These are phyloP conservation scores for Cyphomyrus plagiostoma DNA, from an alignment of 2,113 vertebrate species.

Conservation along the genomic window DNA sequence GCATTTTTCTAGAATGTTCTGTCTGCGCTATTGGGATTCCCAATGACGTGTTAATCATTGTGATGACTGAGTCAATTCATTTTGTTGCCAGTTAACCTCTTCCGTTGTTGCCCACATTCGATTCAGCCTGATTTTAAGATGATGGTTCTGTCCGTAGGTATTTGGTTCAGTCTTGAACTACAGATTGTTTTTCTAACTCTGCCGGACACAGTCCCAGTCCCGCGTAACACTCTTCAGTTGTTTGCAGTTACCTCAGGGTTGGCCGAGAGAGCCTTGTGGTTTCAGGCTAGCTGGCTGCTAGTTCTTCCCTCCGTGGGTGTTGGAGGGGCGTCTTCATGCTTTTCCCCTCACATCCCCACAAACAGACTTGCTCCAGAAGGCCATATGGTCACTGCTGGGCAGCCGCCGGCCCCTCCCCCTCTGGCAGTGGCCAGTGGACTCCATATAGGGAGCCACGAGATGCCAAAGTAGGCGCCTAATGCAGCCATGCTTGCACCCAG, in stretches of 20 bases:
- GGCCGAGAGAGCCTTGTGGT: neutral
- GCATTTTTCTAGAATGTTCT: neutral
- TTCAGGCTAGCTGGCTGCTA: neutral
- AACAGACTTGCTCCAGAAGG: constrained; percentile 39
- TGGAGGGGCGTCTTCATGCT: neutral
- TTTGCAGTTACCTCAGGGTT: neutral
- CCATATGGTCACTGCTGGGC: constrained; percentile 68
- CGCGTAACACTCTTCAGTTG: neutral
- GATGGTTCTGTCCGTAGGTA: neutral
- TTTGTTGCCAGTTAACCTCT: neutral
- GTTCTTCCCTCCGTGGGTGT: neutral
- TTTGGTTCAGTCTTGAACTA: neutral
- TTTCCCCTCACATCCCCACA: neutral
- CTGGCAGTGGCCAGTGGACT: neutral
- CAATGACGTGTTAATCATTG: neutral
- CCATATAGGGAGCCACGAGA: no score
- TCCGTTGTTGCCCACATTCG: neutral
- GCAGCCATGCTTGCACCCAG: neutral
- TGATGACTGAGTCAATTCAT: neutral
- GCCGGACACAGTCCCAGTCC: no score
- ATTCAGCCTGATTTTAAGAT: neutral
- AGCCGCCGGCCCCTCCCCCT: constrained; percentile 50
- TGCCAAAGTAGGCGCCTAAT: neutral
- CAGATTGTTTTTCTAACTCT: neutral
- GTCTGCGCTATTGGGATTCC: neutral